Base-by-base conservation (phyloP, 2,113 vertebrate genomes). In the Ageneiosus marmoratus region DNA sequence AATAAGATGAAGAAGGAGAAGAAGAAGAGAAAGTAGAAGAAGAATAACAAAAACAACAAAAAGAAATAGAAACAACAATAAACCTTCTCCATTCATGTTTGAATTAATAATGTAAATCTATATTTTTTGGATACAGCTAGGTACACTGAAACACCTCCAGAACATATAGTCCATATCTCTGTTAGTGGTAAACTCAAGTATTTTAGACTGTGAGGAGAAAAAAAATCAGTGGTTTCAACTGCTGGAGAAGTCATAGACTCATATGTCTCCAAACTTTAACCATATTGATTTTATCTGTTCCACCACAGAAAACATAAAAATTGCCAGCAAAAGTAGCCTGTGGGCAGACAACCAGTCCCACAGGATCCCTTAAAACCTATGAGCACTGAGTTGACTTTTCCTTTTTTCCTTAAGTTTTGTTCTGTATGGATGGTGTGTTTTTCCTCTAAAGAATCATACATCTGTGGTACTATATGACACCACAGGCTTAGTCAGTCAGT, bases 201-300 rank as follows among this genome's bases (percentile, higher is more conserved):
- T 44, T 44, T 55, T 4, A 27, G 65, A 74, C 12, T 2, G 24
- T 46, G 34, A 73, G 27, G 44, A 74, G 58, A 13, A 70, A 84
- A 50, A 48, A 74, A 44, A 29, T 32, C 32, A 1, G n/a, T 44
- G 13, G 56, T 32, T 56, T 63, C 6, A 50, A 11, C 80, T 79
- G 32, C 75, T 55, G 10, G 80, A 37, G 41, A 53, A 48, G 63
- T 72, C 79, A 63, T 37, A 22, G 11, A 65, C 79, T 77, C 24
- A 70, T 56, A 32, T 67, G 48, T 29, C 12, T 76, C 48, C 77
- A 41, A 34, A 27, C 50, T 24, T 55, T 73, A 88, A 88, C 88
- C 87, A 65, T 74, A n/a, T 81, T 75, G 62, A 87, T 88, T 80
- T 89, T 73, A 84, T 87, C 75, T 79, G 75, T 82, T 86, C 77